Evolutionary conservation across 1,140 invertebrate genomes (phyloP).

Genomic region (Maniola jurtina): DNA sequence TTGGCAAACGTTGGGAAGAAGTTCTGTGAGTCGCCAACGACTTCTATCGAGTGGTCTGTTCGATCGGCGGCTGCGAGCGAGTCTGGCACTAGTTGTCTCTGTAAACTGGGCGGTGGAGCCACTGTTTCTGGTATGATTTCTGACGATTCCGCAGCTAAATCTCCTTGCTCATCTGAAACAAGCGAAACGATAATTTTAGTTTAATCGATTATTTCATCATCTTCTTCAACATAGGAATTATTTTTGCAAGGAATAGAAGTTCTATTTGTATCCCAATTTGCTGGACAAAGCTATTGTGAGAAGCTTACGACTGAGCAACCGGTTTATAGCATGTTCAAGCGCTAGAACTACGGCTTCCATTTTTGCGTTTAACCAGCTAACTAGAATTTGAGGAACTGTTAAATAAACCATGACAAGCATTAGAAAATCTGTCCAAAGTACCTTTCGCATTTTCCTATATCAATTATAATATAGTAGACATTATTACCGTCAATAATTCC

Average conservation of each 20-base stretch:
- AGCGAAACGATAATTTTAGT: constrained; percentile 14
- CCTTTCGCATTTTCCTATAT: constrained; percentile 31
- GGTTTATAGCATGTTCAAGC: no score
- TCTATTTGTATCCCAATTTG: no score
- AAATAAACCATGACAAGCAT: neutral
- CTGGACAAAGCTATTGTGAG: no score
- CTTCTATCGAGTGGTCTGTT: constrained; percentile 70
- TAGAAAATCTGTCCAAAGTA: neutral
- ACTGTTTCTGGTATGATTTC: constrained; percentile 69
- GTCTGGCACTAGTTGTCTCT: constrained; percentile 35
- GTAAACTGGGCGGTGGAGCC: constrained; percentile 46
- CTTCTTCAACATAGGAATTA: neutral
- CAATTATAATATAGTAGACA: constrained; percentile 29
- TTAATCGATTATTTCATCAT: neutral
- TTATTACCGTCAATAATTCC: constrained; percentile 28
- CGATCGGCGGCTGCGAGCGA: constrained; percentile 46
- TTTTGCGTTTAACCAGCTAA: no score
- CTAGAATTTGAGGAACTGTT: neutral
- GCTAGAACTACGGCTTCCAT: no score
- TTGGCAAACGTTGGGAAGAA: constrained; percentile 76
- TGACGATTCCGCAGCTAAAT: constrained; percentile 68
- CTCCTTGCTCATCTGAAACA: constrained; percentile 64
- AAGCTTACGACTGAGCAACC: no score
- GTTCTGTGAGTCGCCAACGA: constrained; percentile 68
- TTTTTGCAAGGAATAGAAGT: no score